Conservation (phyloP, 2,888 invertebrate genomes). For the Drosophila stalkeri region DNA sequence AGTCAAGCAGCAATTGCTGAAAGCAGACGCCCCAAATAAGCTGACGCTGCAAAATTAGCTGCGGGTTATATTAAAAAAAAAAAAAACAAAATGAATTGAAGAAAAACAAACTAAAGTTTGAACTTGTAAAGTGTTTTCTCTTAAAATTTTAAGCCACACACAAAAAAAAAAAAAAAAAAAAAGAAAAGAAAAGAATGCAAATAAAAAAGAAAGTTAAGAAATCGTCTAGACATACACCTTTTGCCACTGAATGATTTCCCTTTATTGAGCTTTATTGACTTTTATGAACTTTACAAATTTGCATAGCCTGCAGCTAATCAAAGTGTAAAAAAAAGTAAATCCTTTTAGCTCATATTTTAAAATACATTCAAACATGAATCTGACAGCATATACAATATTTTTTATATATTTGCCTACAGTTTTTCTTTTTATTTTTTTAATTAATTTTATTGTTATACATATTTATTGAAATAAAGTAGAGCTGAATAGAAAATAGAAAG, state of each 20-base stretch:
- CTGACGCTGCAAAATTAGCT: conserved; percentile 40
- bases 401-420: conserved; percentile 1
- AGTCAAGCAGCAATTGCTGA: conserved; percentile 24
- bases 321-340: conserved; percentile 7
- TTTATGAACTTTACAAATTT: conserved; percentile 22
- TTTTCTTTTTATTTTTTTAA: not conserved
- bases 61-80: not conserved
- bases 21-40: conserved; percentile 14
- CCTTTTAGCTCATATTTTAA: conserved; percentile 11
- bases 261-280: conserved; percentile 12
- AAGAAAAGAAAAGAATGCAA: not conserved
- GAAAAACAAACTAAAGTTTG: conserved; percentile 8
- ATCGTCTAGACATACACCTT: conserved; percentile 33
- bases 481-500: not conserved
- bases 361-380: conserved; percentile 1
- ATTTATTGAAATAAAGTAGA: not conserved
- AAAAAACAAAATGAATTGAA: not conserved
- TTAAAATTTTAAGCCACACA: not conserved
- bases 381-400: not conserved
- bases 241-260: conserved; percentile 1
- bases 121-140: conserved; percentile 3
- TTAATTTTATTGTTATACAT: not conserved
- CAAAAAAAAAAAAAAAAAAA: too few relatives aligned
- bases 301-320: conserved; percentile 12
- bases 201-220: conserved; percentile 13